Percentiles rank a stretch among this genome's conserved stretches.
Evolutionary conservation across 2,113 vertebrate species (phyloP).

Genomic region (Limanda limanda): DNA sequence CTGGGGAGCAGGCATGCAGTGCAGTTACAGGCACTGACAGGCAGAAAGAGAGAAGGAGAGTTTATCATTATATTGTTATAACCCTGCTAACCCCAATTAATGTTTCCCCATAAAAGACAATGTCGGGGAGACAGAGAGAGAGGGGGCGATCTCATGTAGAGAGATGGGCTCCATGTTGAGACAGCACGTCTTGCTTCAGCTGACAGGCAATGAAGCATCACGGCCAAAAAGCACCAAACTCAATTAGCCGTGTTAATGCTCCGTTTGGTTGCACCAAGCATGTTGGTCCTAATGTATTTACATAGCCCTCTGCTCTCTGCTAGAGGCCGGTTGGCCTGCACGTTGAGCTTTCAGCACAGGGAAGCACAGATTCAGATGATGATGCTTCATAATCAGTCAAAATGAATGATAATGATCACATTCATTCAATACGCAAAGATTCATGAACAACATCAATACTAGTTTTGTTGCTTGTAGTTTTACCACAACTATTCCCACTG

Average conservation of each 20-base stretch:
- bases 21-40: constrained; percentile 9
- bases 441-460: not conserved
- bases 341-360: not conserved
- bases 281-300: constrained; percentile 43
- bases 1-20: constrained; percentile 12
- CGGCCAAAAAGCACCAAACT: constrained; percentile 48
- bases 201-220: constrained; percentile 50
- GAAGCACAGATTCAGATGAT: not conserved
- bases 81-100: constrained; percentile 40
- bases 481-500: not conserved
- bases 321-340: not conserved
- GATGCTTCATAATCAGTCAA: not conserved
- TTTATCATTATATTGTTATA: constrained; percentile 23
- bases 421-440: not conserved
- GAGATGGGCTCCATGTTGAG: constrained; percentile 16
- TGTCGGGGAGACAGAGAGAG: not conserved
- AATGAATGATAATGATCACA: not conserved
- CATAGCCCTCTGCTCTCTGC: constrained; percentile 18
- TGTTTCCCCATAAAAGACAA: not conserved
- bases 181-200: constrained; percentile 31
- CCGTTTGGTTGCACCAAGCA: constrained; percentile 10
- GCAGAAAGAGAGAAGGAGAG: not conserved
- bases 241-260: constrained; percentile 49
- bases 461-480: not conserved
- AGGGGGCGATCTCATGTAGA: constrained; percentile 19